Evolutionary conservation across 2,113 vertebrate genomes (phyloP), one percentile per base, ranked within the genome.

Genomic region (Mastomys coucha): DNA sequence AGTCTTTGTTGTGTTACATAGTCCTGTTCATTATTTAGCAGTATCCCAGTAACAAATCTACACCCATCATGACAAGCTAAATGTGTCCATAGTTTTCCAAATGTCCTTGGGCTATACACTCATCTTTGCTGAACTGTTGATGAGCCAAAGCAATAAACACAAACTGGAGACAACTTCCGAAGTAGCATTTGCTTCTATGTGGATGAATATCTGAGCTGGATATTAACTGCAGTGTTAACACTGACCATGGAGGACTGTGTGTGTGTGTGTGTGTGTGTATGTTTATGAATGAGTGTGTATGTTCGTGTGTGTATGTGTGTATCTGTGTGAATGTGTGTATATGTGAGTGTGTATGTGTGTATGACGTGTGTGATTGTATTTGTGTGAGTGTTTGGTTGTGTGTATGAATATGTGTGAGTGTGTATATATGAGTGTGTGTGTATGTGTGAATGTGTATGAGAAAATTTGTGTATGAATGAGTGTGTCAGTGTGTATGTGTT

Each of bases 101-200:
- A 90, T 82, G 45, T 60, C 10, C 20, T 4, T 67, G 42, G 7
- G 10, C 22, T 26, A 7, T 56, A 87, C 53, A 77, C 51, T 53
- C 20, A 22, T 13, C 4, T 4, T 36, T 69, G 39, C 1, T 51
- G 56, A n/a, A 92, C 49, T 93, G 63, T 33, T 49, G 6, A 8
- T 91, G 53, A 39, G 14, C 1, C 82, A n/a, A 9, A 81, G 12
- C 45, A 58, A 58, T 2, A 77, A 82, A 72, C 13, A 81, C 28
- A 95, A 86, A 49, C n/a, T 67, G 33, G 67, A 81, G 42, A 51
- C 26, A 96, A 45, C 31, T 82, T 93, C 53, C 60, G 51, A 73
- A 87, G n/a, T 22, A 78, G 3, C 1, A 17, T 78, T 87, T 67
- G n/a, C 63, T 36, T 78, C n/a, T 82, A 6, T 31, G 10, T 24